phyloP scores from a whole-genome alignment of 1,140 invertebrate genomes.

The Eubasilissa regina region DNA sequence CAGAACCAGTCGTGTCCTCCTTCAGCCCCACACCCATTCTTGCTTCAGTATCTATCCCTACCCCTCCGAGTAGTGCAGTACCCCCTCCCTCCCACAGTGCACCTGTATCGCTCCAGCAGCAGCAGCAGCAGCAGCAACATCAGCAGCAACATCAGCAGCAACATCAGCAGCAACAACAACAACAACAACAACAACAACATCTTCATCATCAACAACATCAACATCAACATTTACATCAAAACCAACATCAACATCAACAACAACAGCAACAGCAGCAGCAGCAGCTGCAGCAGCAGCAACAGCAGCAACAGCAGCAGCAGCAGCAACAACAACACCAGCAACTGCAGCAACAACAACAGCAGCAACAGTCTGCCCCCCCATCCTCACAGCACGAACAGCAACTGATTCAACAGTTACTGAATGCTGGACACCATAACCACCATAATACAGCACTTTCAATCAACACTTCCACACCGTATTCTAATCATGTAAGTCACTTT shows the following conservation, averaged over 20 bases:
- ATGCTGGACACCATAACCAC: constrained; percentile 42
- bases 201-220: too few relatives aligned
- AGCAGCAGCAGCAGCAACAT: not conserved
- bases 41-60: not conserved
- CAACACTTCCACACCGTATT: constrained; percentile 58
- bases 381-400: constrained; percentile 21
- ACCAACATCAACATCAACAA: too few relatives aligned
- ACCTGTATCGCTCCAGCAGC: not conserved
- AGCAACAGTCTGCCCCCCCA: too few relatives aligned
- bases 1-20: not conserved
- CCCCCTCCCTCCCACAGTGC: not conserved
- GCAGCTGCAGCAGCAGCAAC: too few relatives aligned
- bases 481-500: constrained; percentile 44
- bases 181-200: too few relatives aligned
- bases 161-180: too few relatives aligned
- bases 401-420: constrained; percentile 38
- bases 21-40: constrained; percentile 20
- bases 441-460: constrained; percentile 49
- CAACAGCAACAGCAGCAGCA: too few relatives aligned
- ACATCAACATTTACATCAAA: too few relatives aligned
- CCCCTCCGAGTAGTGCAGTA: not conserved
- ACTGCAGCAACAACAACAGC: too few relatives aligned
- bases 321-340: too few relatives aligned
- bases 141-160: too few relatives aligned
- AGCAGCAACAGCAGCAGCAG: too few relatives aligned